These are phyloP conservation scores for Fragum whitleyi DNA, from an alignment of 2,888 invertebrate species.

Conservation along the genomic window DNA sequence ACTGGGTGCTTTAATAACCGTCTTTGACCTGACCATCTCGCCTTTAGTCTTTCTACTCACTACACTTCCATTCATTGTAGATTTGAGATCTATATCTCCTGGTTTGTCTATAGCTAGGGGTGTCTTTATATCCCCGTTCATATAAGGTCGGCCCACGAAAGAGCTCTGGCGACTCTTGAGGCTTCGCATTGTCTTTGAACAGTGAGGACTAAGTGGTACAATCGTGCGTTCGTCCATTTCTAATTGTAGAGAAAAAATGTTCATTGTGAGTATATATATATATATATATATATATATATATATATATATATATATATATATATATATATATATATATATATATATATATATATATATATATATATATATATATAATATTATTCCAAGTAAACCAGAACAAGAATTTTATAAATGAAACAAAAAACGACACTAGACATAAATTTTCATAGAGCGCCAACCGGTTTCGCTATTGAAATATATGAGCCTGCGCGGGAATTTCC, in stretches of 20 bases:
- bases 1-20: conserved; percentile 28
- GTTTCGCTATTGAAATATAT: no score
- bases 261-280: no score
- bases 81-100: not conserved
- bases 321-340: no score
- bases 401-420: no score
- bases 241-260: not conserved
- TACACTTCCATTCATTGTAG: not conserved
- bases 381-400: no score
- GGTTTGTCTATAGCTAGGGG: conserved; percentile 38
- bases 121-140: conserved; percentile 31
- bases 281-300: no score
- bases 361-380: no score
- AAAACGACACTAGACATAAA: no score
- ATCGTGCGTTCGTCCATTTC: conserved; percentile 52
- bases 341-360: no score
- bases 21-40: not conserved
- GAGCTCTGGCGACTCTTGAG: conserved; percentile 20
- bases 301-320: no score
- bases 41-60: not conserved
- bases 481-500: no score
- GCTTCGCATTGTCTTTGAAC: conserved; percentile 34
- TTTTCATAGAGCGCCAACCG: no score
- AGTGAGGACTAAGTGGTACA: conserved; percentile 40
- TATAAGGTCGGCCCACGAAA: conserved; percentile 14